Conservation (phyloP, 1,140 invertebrate species). For the Oryctes rhinoceros region DNA sequence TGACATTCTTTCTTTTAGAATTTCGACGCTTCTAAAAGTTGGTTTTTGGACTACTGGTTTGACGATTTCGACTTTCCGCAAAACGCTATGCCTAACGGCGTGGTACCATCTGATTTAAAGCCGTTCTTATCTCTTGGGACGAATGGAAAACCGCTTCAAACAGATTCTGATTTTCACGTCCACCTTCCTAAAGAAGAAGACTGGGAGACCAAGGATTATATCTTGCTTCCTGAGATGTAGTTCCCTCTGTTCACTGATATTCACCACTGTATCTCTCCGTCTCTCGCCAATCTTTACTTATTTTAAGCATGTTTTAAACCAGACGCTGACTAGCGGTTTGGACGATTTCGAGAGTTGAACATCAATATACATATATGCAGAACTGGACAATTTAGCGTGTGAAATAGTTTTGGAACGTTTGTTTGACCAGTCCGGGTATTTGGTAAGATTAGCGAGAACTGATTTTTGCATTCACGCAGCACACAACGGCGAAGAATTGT, state of each 20-base stretch:
- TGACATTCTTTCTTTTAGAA: slow-evolving; percentile 59
- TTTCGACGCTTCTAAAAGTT: slow-evolving; percentile 67
- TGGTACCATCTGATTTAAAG: slow-evolving; percentile 64
- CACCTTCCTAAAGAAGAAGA: slow-evolving; percentile 59
- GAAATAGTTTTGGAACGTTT: too few relatives aligned
- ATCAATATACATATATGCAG: too few relatives aligned
- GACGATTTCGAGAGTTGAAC: too few relatives aligned
- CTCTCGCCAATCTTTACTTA: neutral
- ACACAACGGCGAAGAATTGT: too few relatives aligned
- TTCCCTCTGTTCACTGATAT: too few relatives aligned
- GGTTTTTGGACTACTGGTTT: slow-evolving; percentile 52
- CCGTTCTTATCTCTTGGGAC: slow-evolving; percentile 69
- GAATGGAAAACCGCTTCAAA: slow-evolving; percentile 68
- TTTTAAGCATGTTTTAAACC: too few relatives aligned
- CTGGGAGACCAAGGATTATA: slow-evolving; percentile 68
- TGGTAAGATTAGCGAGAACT: too few relatives aligned
- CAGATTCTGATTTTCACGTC: slow-evolving; percentile 60
- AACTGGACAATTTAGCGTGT: too few relatives aligned
- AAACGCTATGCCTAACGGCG: slow-evolving; percentile 65
- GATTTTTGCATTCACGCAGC: too few relatives aligned
- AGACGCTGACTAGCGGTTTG: too few relatives aligned
- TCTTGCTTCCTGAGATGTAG: slow-evolving; percentile 60
- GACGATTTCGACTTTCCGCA: slow-evolving; percentile 67
- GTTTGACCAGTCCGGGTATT: too few relatives aligned
- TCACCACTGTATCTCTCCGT: too few relatives aligned